Evolutionary conservation across 2,113 vertebrate genomes (phyloP).

Genomic region (Coregonus clupeaformis): DNA sequence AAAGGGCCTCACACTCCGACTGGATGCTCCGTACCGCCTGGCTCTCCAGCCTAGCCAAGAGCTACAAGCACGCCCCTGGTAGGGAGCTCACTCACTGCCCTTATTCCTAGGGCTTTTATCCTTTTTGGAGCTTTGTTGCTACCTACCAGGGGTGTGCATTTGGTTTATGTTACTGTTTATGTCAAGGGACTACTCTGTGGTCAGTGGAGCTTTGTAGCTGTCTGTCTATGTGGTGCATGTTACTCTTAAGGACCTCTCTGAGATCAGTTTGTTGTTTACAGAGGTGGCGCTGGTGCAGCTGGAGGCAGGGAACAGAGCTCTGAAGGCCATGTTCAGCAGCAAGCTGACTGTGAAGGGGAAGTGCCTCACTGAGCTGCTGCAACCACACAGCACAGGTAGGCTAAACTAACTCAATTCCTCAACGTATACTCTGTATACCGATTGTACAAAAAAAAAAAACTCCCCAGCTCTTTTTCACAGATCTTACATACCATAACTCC

Average conservation of each 20-base stretch:
- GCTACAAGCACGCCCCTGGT: slow-evolving; percentile 74
- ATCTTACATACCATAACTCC: no score
- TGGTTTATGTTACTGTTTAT: no score
- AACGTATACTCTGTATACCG: no score
- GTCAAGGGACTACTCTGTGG: no score
- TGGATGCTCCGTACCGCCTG: slow-evolving; percentile 90
- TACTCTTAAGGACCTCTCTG: background rate
- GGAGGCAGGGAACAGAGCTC: slow-evolving; percentile 84
- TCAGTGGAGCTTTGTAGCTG: no score
- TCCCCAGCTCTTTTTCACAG: background rate
- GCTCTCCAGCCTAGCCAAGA: slow-evolving; percentile 85
- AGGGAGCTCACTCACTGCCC: slow-evolving; percentile 7
- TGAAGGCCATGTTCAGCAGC: slow-evolving; percentile 84
- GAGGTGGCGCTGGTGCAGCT: slow-evolving; percentile 77
- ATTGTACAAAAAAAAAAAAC: no score
- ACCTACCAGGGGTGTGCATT: no score
- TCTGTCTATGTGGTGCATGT: no score
- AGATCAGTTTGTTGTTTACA: slow-evolving; percentile 48
- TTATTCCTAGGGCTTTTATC: no score
- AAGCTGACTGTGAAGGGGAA: slow-evolving; percentile 83
- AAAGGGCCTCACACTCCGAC: slow-evolving; percentile 88
- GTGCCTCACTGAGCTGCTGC: slow-evolving; percentile 84
- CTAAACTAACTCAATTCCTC: background rate
- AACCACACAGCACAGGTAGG: slow-evolving; percentile 85
- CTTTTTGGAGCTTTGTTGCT: no score